Evolutionary conservation across 1,140 invertebrate species (phyloP), one percentile per base, ranked within the genome.

Genomic region (Zaprionus vittiger): DNA sequence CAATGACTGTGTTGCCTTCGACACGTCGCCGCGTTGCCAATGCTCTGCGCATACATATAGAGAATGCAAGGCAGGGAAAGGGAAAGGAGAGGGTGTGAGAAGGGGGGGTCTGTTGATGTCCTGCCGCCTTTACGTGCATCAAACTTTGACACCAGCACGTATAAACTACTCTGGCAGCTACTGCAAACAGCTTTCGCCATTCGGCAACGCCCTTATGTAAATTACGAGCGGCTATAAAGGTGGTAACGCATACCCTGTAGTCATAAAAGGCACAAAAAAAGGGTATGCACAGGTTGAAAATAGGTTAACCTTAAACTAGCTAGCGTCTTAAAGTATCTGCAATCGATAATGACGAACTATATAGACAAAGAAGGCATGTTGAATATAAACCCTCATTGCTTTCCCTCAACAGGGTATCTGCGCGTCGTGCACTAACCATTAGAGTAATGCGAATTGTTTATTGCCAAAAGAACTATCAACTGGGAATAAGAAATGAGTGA

Each of bases 1-100:
- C 78, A 78, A 78, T 80, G 75, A 74, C 75, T 80, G 70, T 72
- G 70, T 72, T 59, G 59, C 62, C 47, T 28, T 38, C 67, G 59
- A 49, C 37, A 24, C 47, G 47, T 52, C 47, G 47, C 15, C 41
- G 15, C 57, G 17, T 37, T 41, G 38, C 55, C 54, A 55, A 56
- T 41, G 17, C 41, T 26, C 11, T 14, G 28, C 24, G 37, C 3
- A n/a, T n/a, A 70, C 31, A 26, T 17, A 38, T 38, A 38, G 7
- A n/a, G 52, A 22, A 17, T 12, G 37, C 24, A 47, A 37, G 14
- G 49, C 44, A 55, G 28, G 28, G 52, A 1, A 34, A 11, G 9
- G 9, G 9, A 34, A 11, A 34, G 62, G 37, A 6, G 2, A 22
- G 22, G 7, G 28, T 31, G 7, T 31, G 17, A 60, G 26, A 31